Base-by-base conservation (phyloP, 2,888 invertebrate species). In the Ectemnius cavifrons region DNA sequence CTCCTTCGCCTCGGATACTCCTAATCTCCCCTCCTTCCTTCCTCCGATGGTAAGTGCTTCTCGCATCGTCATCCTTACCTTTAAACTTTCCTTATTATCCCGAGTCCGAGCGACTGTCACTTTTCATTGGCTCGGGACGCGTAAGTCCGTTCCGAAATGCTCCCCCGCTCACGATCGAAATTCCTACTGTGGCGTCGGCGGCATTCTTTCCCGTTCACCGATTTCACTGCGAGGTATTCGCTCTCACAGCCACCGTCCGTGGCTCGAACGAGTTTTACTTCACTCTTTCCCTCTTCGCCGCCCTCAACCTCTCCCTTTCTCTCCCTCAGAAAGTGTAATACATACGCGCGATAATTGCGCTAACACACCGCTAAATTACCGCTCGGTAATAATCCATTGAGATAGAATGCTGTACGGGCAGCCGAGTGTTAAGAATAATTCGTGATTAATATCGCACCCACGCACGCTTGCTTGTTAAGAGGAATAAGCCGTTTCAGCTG, bases 51-150 rank as follows among this genome's bases (percentile, higher is more conserved):
- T 11, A 37, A 37, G 11, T 6, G 11, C 37, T 23, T 23, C 37
- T 37, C 37, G 37, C 37, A 37, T 37, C 37, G 71, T 72, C 67
- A 66, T 77, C 75, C 68, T 68, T 77, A 52, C 71, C 73, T 56
- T 69, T 72, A 71, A 83, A 81, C 81, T 83, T 83, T 78, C 76
- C 75, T 83, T 77, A 79, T 83, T 83, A 83, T 20, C 63, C 45
- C 57, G 69, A 63, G 68, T 70, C 59, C 58, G 11, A 27, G 16
- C 28, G 52, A 45, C 46, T 64, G 23, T 81, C 67, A 52, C 60
- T 75, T 80, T 75, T 69, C 73, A 67, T 65, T 68, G 27, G 60
- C 63, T 27, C 59, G 47, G 62, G 52, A 45, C 20, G 23, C 58
- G 56, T 62, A 73, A 73, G 68, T 75, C 68, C 64, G 47, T 60